Evolutionary conservation across 2,888 invertebrate species (phyloP).

Genomic region (Leptodirus hochenwartii): DNA sequence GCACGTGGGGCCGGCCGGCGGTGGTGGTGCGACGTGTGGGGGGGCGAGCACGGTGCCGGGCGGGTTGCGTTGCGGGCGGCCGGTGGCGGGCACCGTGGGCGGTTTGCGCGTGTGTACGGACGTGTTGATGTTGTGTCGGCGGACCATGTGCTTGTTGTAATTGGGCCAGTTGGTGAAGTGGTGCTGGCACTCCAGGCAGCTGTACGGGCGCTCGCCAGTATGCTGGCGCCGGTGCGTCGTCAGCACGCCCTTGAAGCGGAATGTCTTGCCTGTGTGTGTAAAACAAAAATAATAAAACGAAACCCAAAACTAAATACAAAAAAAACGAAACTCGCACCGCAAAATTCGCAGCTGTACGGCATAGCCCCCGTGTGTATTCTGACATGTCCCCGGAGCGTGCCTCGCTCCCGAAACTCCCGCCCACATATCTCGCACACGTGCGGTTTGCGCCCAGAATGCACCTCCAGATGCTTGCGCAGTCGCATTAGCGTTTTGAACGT

Average conservation of each 20-base stretch:
- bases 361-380: conserved; percentile 61
- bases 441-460: conserved; percentile 39
- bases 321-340: conserved; percentile 55
- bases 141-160: conserved; percentile 67
- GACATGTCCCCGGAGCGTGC: conserved; percentile 54
- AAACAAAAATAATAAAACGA: background rate
- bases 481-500: conserved; percentile 37
- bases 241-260: conserved; percentile 47
- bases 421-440: conserved; percentile 42
- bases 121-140: conserved; percentile 41
- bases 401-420: conserved; percentile 43
- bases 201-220: conserved; percentile 52
- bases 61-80: conserved; percentile 27
- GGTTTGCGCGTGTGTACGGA: conserved; percentile 27
- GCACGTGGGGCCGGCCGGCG: too few species aligned
- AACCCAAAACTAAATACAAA: too few species aligned
- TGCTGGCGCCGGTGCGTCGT: conserved; percentile 59
- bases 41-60: conserved; percentile 26
- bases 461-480: conserved; percentile 35
- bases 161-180: conserved; percentile 71
- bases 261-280: background rate
- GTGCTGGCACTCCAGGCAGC: conserved; percentile 50
- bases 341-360: conserved; percentile 60
- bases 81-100: conserved; percentile 27
- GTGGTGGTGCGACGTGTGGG: too few species aligned